Evolutionary conservation across 2,113 vertebrate species (phyloP).

Genomic region (Scopus umbretta): DNA sequence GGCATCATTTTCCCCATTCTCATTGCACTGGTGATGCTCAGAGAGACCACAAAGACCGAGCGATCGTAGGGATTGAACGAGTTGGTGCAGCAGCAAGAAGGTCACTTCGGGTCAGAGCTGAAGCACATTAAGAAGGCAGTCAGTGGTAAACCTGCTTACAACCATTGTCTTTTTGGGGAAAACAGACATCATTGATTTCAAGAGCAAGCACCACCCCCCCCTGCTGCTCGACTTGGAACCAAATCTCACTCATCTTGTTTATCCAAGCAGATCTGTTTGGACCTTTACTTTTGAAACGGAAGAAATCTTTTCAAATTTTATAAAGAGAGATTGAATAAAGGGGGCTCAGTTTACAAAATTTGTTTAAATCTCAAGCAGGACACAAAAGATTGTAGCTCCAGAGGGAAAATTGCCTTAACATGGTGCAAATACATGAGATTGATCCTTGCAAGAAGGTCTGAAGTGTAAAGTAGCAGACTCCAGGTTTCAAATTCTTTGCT

Average conservation of each 20-base stretch:
- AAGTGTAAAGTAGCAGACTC: not conserved
- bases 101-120: not conserved
- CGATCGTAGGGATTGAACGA: fast-evolving
- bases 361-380: not conserved
- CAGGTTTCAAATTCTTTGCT: not conserved
- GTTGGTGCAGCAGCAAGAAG: not conserved
- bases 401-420: not conserved
- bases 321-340: not conserved
- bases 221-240: not conserved
- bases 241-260: not conserved
- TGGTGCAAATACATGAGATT: not conserved
- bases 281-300: not conserved
- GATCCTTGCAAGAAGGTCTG: not conserved
- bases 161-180: not conserved
- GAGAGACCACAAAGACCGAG: not conserved
- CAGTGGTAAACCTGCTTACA: not conserved
- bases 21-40: not conserved
- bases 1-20: not conserved
- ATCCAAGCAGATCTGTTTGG: not conserved
- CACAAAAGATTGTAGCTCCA: not conserved
- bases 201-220: not conserved
- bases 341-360: not conserved
- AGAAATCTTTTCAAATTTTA: not conserved
- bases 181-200: not conserved
- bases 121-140: not conserved